These are phyloP conservation scores for Epinotia demarniana DNA, from an alignment of 2,888 invertebrate genomes.

Conservation along the genomic window DNA sequence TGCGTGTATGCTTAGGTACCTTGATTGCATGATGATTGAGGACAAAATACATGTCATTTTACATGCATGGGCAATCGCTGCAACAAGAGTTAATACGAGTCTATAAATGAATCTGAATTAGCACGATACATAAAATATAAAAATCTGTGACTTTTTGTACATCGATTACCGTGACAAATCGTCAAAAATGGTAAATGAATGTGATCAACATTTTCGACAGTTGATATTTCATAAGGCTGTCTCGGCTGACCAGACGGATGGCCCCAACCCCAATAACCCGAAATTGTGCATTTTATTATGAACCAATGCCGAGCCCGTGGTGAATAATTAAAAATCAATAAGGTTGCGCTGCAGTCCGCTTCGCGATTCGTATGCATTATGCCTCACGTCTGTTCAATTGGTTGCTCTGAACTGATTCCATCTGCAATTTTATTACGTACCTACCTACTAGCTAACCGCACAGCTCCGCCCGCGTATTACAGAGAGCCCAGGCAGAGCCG, in stretches of 20 bases:
- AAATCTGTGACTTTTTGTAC: not conserved
- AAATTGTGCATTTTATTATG: conserved; percentile 47
- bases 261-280: conserved; percentile 47
- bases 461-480: too few species aligned
- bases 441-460: not conserved
- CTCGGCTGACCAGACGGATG: conserved; percentile 37
- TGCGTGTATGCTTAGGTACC: conserved; percentile 10
- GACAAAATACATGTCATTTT: conserved; percentile 21
- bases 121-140: not conserved
- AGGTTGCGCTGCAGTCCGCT: conserved; percentile 24
- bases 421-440: conserved; percentile 1
- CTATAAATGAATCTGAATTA: not conserved
- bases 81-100: conserved; percentile 5
- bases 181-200: conserved; percentile 29
- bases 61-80: conserved; percentile 22
- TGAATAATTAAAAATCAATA: conserved; percentile 51
- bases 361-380: conserved; percentile 19
- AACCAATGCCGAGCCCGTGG: conserved; percentile 37
- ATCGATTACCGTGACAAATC: not conserved
- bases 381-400: conserved; percentile 1
- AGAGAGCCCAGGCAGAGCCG: too few species aligned
- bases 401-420: conserved; percentile 17
- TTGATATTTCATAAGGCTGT: conserved; percentile 21
- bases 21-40: conserved; percentile 20
- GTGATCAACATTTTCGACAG: conserved; percentile 21